Conservation (phyloP, 2,888 invertebrate species). For the Ornithoptera alexandrae region DNA sequence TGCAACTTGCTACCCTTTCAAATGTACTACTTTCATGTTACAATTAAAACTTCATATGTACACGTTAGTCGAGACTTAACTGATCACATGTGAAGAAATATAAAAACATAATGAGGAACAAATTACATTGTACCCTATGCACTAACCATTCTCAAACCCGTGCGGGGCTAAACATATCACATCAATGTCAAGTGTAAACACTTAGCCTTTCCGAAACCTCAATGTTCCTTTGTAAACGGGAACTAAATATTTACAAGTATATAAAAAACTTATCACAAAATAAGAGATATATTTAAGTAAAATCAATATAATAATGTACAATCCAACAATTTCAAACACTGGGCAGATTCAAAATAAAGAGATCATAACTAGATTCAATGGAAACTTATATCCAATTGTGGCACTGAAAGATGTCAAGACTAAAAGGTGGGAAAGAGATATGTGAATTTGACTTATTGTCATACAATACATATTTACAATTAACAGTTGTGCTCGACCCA, state of each 20-base stretch:
- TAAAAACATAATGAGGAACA: constrained; percentile 74
- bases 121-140: constrained; percentile 66
- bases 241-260: constrained; percentile 71
- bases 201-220: constrained; percentile 60
- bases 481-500: constrained; percentile 71
- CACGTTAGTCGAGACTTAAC: constrained; percentile 76
- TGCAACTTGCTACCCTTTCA: constrained; percentile 69
- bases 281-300: constrained; percentile 55
- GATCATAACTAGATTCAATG: constrained; percentile 78
- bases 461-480: constrained; percentile 66
- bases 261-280: constrained; percentile 71
- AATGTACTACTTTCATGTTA: constrained; percentile 66
- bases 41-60: constrained; percentile 60
- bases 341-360: constrained; percentile 74
- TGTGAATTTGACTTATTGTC: constrained; percentile 74
- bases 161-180: constrained; percentile 64
- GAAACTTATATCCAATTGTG: constrained; percentile 53
- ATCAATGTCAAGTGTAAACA: constrained; percentile 53
- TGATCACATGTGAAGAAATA: constrained; percentile 68
- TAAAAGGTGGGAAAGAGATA: constrained; percentile 69
- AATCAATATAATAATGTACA: constrained; percentile 61
- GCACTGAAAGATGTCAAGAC: constrained; percentile 48
- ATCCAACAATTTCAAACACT: constrained; percentile 74
- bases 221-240: constrained; percentile 48
- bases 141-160: constrained; percentile 64